phyloP scores from a whole-genome alignment of 2,888 invertebrate genomes.

The Morinoia aosen region DNA sequence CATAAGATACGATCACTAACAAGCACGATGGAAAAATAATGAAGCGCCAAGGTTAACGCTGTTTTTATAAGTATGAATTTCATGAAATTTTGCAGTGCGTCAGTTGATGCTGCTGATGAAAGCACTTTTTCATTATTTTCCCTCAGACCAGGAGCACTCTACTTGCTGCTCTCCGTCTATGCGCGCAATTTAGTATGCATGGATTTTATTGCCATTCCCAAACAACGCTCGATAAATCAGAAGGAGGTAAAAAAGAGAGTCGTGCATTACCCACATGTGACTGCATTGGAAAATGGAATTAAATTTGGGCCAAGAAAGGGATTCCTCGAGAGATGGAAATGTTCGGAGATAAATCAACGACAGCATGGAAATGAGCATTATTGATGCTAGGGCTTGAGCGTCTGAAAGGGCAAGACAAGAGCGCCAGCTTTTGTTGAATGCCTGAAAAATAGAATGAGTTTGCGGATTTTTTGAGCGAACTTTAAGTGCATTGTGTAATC shows the following conservation, averaged over 20 bases:
- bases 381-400: conserved; percentile 44
- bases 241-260: conserved; percentile 36
- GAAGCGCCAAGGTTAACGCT: too few relatives aligned
- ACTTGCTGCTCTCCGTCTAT: conserved; percentile 1
- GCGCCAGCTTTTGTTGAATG: neutral
- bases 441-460: neutral
- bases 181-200: conserved; percentile 19
- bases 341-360: conserved; percentile 51
- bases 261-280: conserved; percentile 52
- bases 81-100: neutral
- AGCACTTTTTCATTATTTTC: neutral
- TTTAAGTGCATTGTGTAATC: neutral
- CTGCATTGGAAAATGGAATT: conserved; percentile 53
- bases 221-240: conserved; percentile 51
- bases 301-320: conserved; percentile 51
- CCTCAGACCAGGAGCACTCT: neutral
- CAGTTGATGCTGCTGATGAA: neutral
- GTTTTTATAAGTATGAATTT: too few relatives aligned
- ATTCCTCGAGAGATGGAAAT: conserved; percentile 53
- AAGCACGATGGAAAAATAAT: too few relatives aligned
- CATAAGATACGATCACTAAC: too few relatives aligned
- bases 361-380: conserved; percentile 51
- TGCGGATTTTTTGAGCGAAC: neutral
- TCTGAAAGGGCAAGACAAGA: conserved; percentile 11
- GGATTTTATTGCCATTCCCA: conserved; percentile 50